Conservation (phyloP, 2,888 invertebrate species). For the Himalopsyche kuldschensis region DNA sequence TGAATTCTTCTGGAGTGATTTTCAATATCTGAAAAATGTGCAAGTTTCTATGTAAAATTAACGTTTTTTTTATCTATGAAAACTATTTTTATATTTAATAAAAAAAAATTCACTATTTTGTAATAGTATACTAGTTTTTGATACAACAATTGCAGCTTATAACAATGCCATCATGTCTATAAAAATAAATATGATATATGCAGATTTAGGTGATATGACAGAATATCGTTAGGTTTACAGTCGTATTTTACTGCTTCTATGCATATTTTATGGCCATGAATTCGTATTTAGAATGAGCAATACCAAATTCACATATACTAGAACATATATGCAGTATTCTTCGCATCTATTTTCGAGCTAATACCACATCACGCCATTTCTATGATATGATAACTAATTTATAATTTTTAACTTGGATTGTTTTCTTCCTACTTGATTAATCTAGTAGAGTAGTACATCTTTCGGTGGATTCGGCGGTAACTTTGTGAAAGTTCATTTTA, state of each 20-base stretch:
- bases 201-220: background rate
- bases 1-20: too few species aligned
- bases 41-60: too few species aligned
- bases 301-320: constrained; percentile 28
- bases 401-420: background rate
- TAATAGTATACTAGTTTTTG: too few species aligned
- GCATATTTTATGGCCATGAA: constrained; percentile 61
- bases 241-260: constrained; percentile 62
- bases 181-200: background rate
- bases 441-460: too few species aligned
- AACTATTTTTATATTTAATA: too few species aligned
- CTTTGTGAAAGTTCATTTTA: too few species aligned
- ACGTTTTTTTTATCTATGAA: too few species aligned
- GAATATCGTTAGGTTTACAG: constrained; percentile 51
- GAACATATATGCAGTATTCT: background rate
- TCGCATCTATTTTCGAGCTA: background rate
- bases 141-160: background rate
- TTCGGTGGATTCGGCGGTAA: too few species aligned
- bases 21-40: too few species aligned
- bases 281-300: constrained; percentile 54
- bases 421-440: background rate
- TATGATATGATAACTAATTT: too few species aligned
- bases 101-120: too few species aligned
- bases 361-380: background rate
- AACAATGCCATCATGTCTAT: background rate